Evolutionary conservation across 2,888 invertebrate species (phyloP), one percentile per base, ranked within the genome.

Genomic region (Diplazon laetatorius): DNA sequence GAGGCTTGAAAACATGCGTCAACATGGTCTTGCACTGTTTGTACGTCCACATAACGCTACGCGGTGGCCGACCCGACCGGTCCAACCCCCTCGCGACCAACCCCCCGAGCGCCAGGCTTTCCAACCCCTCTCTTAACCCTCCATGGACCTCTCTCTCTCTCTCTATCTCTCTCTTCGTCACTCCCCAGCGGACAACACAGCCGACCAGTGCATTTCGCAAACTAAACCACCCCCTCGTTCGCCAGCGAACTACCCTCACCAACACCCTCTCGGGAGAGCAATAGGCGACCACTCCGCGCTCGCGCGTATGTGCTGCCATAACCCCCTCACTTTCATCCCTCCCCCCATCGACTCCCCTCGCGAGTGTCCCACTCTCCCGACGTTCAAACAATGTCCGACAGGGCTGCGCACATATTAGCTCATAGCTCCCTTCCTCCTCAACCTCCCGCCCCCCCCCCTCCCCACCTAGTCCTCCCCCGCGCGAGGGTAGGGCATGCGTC

Each of bases 1-100:
- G 92, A 93, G 92, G 92, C 92, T 92, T 92, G 92, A 93, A 93
- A 93, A 93, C 93, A 93, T 92, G 93, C 93, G 93, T 93, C 93
- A 93, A 93, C 93, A 93, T 89, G 90, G 90, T 90, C 91, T 90
- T 91, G 89, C 88, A 90, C 90, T 91, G 90, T 91, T 91, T 91
- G 91, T 90, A 90, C 91, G 91, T 91, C 90, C 91, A 91, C 91
- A 91, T 91, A 89, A 90, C 89, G 89, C 88, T 87, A 86, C 85
- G 52, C 52, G 86, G 84, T 83, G n/a, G n/a, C 85, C 85, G 85
- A 82, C 83, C 78, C 79, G n/a, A 46, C 78, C 71, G 70, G n/a
- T n/a, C n/a, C 68, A 35, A 39, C 62, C 59, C 70, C 71, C 68
- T 71, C 70, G 66, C 46, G 16, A 62, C 69, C 73, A 25, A 30